Evolutionary conservation across 2,797 vertebrate genomes (phyloP), one percentile per base, ranked within the genome.

Genomic region (Anguilla marmorata): DNA sequence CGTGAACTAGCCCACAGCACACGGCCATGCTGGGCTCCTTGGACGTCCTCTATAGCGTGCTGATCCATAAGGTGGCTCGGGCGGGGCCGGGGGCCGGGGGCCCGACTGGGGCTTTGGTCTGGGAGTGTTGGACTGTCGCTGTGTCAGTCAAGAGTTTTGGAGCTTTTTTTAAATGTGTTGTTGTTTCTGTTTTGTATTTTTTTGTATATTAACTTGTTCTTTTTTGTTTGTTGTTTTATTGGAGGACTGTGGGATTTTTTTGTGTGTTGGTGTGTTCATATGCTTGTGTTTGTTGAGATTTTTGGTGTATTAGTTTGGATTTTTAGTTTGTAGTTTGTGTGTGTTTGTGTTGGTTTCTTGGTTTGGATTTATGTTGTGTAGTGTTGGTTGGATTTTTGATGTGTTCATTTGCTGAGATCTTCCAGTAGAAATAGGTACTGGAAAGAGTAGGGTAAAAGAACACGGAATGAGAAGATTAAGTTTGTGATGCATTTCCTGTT

Each of bases 21-120:
- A 33, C 45, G 24, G 91, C 88, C 90, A 96, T 96, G 96, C 95
- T 96, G 94, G 95, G 95, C 93, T 96, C 94, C 89, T 95, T 96
- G 93, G 95, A 95, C n/a, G 91, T 96, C 91, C 94, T 97, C 88
- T 96, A 95, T 93, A 90, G 94, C 11, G 90, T 93, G 86, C 94
- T 96, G 92, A 94, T 96, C 85, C 95, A 95, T 90, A 96, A 96
- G 95, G 95, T 96, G 33, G 27, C 9, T 16, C 30, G 4, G 33
- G 37, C 74, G 6, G 74, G 74, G 37, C 33, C 14, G 69, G 4
- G 50, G 54, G 3, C 54, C 14, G 54, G n/a, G n/a, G 9, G 8
- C n/a, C 21, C 6, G n/a, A 9, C n/a, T 72, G 66, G 69, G 69
- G n/a, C 69, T 72, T 37, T 76, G 72, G 9, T 16, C 9, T 16